phyloP scores from a whole-genome alignment of 2,888 invertebrate species.

The Drosophila ochracea region DNA sequence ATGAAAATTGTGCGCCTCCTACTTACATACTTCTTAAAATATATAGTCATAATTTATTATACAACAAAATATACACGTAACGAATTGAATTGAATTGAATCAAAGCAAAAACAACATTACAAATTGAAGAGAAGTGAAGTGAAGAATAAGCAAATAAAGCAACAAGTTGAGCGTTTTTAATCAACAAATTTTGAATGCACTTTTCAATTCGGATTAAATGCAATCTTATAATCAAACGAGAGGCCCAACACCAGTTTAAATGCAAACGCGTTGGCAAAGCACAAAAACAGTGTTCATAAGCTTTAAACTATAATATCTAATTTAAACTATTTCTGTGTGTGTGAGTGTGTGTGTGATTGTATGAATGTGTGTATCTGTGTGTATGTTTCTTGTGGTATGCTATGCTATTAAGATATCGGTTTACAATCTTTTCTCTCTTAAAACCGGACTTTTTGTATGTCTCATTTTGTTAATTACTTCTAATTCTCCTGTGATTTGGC shows the following conservation, averaged over 20 bases:
- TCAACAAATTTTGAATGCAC: slow-evolving; percentile 36
- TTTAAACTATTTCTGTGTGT: slow-evolving; percentile 6
- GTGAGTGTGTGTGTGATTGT: slow-evolving; percentile 1
- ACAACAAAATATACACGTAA: slow-evolving; percentile 61
- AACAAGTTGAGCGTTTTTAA: slow-evolving; percentile 57
- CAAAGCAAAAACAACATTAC: slow-evolving; percentile 15
- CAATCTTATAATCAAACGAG: slow-evolving; percentile 31
- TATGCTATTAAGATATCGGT: slow-evolving; percentile 24
- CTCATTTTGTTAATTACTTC: slow-evolving; percentile 48
- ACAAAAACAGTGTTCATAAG: slow-evolving; percentile 58
- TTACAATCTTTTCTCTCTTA: slow-evolving; percentile 30
- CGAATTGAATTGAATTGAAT: slow-evolving; percentile 39
- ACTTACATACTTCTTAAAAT: slow-evolving; percentile 63
- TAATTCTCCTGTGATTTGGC: slow-evolving; percentile 69
- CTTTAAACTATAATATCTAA: slow-evolving; percentile 40
- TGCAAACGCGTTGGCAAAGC: slow-evolving; percentile 25
- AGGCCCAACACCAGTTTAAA: slow-evolving; percentile 21
- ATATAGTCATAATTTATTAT: slow-evolving; percentile 70
- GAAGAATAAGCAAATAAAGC: slow-evolving; percentile 49
- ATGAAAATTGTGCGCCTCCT: slow-evolving; percentile 58
- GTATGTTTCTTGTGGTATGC: slow-evolving; percentile 12
- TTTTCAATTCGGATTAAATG: slow-evolving; percentile 38
- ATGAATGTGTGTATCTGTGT: not conserved
- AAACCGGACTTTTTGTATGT: slow-evolving; percentile 29
- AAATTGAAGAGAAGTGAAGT: slow-evolving; percentile 3